Percentiles rank a stretch among this genome's conserved stretches.
Conservation (phyloP, 1,140 invertebrate species). For the Dreissena polymorpha region DNA sequence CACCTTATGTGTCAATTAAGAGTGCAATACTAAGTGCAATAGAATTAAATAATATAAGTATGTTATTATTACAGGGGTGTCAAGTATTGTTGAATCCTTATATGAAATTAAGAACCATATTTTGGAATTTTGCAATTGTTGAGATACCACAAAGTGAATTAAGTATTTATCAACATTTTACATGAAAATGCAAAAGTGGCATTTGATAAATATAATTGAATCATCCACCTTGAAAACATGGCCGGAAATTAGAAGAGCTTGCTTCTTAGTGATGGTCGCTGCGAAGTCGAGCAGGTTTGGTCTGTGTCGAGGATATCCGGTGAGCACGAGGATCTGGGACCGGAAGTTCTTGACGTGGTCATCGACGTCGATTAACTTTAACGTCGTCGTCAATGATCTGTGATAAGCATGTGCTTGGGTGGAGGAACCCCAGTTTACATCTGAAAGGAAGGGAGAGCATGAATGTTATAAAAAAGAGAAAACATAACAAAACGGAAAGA, state of each 20-base stretch:
- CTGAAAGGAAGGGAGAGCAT: conserved; percentile 77
- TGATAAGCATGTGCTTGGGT: conserved; percentile 97
- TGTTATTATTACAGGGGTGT: no score
- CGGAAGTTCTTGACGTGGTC: conserved; percentile 98
- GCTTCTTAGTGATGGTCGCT: conserved; percentile 93
- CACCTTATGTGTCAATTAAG: conserved; percentile 55
- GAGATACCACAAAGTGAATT: no score
- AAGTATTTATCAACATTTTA: no score
- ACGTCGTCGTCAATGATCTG: conserved; percentile 91
- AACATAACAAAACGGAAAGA: no score
- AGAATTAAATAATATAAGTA: no score
- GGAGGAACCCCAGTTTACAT: conserved; percentile 98
- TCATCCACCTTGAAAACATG: conserved; percentile 89
- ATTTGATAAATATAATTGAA: background rate
- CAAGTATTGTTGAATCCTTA: no score
- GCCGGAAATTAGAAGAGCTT: conserved; percentile 94
- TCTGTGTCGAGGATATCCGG: conserved; percentile 90
- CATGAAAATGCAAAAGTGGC: no score
- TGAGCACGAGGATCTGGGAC: conserved; percentile 93
- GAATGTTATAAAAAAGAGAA: no score
- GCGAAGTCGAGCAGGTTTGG: conserved; percentile 94
- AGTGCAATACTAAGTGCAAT: no score
- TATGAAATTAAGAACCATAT: no score
- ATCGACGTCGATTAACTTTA: conserved; percentile 92
- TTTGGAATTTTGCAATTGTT: no score